Percentiles rank a stretch among this genome's conserved stretches.
These are phyloP conservation scores for Samia ricini DNA, from an alignment of 1,140 invertebrate species.

Conservation along the genomic window DNA sequence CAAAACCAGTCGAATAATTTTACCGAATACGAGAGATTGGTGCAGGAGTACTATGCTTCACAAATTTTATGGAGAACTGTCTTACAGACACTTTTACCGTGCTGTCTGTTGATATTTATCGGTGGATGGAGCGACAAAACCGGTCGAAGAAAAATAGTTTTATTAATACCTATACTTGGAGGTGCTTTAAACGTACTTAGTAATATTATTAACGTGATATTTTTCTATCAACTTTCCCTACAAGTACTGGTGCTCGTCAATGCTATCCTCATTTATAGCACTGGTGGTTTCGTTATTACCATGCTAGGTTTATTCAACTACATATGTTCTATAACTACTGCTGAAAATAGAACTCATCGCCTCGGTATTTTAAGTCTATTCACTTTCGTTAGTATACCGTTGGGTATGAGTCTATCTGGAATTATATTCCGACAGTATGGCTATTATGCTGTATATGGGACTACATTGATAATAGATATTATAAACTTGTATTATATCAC, in stretches of 20 bases:
- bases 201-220: not conserved
- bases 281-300: not conserved
- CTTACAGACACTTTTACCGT: not conserved
- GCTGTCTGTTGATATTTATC: not conserved
- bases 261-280: not conserved
- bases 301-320: not conserved
- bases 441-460: too few relatives aligned
- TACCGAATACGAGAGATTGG: not conserved
- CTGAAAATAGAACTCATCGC: not conserved
- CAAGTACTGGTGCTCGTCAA: not conserved
- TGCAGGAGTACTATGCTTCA: constrained; percentile 2
- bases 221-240: not conserved
- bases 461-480: not conserved
- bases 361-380: too few relatives aligned
- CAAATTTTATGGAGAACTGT: not conserved
- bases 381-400: not conserved
- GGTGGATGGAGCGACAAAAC: constrained; percentile 3
- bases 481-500: not conserved
- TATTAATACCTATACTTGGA: not conserved
- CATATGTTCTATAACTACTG: not conserved
- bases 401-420: not conserved
- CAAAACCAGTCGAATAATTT: not conserved
- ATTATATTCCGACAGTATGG: too few relatives aligned
- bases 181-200: not conserved
- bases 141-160: not conserved